phyloP scores from a whole-genome alignment of 2,888 invertebrate genomes.

The Ophraella communa region DNA sequence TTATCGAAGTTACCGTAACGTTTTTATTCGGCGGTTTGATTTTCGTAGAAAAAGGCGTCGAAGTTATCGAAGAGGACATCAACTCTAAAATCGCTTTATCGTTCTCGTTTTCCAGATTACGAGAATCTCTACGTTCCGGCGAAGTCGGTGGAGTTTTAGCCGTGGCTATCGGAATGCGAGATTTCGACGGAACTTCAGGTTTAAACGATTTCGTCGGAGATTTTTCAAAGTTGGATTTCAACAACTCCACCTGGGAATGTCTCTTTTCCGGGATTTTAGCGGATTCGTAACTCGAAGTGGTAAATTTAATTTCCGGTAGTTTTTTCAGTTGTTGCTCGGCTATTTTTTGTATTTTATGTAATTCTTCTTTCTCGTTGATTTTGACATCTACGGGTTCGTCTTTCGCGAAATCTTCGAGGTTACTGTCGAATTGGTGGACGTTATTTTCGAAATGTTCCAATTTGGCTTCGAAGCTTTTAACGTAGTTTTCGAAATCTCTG shows the following conservation, averaged over 20 bases:
- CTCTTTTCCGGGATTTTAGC: conserved; percentile 66
- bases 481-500: conserved; percentile 55
- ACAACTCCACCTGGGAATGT: conserved; percentile 64
- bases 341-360: conserved; percentile 57
- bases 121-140: conserved; percentile 55
- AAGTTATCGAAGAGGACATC: conserved; percentile 55
- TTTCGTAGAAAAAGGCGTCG: conserved; percentile 50
- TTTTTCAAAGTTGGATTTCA: conserved; percentile 61
- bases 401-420: conserved; percentile 42
- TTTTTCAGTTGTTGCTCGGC: conserved; percentile 58
- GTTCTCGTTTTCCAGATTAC: conserved; percentile 52
- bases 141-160: conserved; percentile 58
- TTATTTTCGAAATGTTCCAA: conserved; percentile 49
- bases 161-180: conserved; percentile 57
- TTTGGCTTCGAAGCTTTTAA: conserved; percentile 53
- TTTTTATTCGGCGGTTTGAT: conserved; percentile 60
- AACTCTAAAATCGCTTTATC: conserved; percentile 57
- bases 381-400: conserved; percentile 28
- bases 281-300: conserved; percentile 69
- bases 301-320: conserved; percentile 66
- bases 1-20: conserved; percentile 70
- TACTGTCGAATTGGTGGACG: conserved; percentile 50
- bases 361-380: conserved; percentile 47
- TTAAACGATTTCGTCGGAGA: conserved; percentile 51
- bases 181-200: conserved; percentile 48